Evolutionary conservation across 2,888 invertebrate species (phyloP), one percentile per base, ranked within the genome.

Genomic region (Falcaria lacertinaria): DNA sequence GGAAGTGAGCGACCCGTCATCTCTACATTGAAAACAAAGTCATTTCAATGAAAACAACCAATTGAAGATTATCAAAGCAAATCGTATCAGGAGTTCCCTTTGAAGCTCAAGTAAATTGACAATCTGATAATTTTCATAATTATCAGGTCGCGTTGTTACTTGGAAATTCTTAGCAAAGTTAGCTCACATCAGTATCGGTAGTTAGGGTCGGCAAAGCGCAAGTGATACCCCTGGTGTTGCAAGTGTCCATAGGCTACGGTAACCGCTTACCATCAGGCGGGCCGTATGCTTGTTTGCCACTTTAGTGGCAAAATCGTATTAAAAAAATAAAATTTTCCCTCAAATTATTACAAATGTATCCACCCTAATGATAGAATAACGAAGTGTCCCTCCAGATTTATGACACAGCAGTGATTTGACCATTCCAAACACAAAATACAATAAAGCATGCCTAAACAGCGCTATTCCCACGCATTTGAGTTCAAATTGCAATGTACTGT

Each of bases 371-470:
- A 11, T 11, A 11, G 8, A 28, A 11, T 47, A 51, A 54, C 50
- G 46, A 56, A 50, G 50, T 57, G 56, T 56, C 55, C 38, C 44
- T 40, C 43, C 33, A 42, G 47, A 57, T 57, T 57, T 54, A 57
- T 57, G 56, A 54, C 34, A 22, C 22, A 42, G 41, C 47, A 45
- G 42, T 54, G 52, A 52, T 50, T 52, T 47, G 48, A 42, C 47
- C 25, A 37, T 19, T 37, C 22, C 37, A 25, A 15, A 11, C 8
- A 25, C 37, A 28, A 28, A 8, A 28, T 28, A 5, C 11, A 28
- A 28, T 28, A 28, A 28, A 11, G 28, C 3, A 7, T 28, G 8
- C 11, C 7, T 11, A 11, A 28, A 7, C 28, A 3, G 3, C 28
- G 8, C 11, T 28, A 28, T 28, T 7, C 7, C 28, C 11, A 8